A percentile compares a stretch with the other conserved stretches of the same genome.
Conservation (phyloP, 2,797 vertebrate genomes). For the Diplodus sargus region DNA sequence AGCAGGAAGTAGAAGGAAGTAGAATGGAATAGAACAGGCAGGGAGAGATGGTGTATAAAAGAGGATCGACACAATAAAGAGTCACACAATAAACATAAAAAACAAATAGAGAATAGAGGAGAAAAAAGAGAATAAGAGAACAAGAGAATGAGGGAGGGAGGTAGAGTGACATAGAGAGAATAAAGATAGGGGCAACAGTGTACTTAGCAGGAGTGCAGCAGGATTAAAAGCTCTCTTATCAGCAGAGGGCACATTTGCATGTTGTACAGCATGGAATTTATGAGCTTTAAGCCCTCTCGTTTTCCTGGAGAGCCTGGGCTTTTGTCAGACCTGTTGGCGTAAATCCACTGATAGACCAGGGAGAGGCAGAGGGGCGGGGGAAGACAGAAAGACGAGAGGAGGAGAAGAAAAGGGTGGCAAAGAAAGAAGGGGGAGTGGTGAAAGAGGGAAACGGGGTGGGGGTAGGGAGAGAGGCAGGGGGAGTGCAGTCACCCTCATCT, state of each 20-base stretch:
- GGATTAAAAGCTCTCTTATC: conserved; percentile 88
- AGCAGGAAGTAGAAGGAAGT: conserved; percentile 10
- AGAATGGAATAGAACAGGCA: conserved; percentile 18
- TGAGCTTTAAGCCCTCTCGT: conserved; percentile 82
- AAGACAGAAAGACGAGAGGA: conserved; percentile 6
- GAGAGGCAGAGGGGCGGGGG: conserved; percentile 33
- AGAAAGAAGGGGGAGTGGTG: conserved; percentile 24
- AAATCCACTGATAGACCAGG: conserved; percentile 77
- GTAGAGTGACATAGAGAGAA: conserved; percentile 65
- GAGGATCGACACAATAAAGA: conserved; percentile 44
- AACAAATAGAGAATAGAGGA: conserved; percentile 32
- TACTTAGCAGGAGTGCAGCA: conserved; percentile 77
- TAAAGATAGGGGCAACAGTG: conserved; percentile 73
- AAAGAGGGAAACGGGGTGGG: background rate
- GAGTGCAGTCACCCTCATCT: conserved; percentile 35
- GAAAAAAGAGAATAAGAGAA: conserved; percentile 19
- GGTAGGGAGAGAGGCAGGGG: background rate
- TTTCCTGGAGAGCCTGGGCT: conserved; percentile 81
- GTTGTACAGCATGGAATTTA: conserved; percentile 84
- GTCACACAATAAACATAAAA: conserved; percentile 31
- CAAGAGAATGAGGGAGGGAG: conserved; percentile 46
- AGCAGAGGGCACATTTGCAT: conserved; percentile 85
- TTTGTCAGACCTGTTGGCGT: conserved; percentile 80
- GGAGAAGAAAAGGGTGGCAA: background rate
- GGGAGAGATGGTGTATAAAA: conserved; percentile 33